phyloP scores from a whole-genome alignment of 2,797 vertebrate species.

The Rhodeus uyekii region DNA sequence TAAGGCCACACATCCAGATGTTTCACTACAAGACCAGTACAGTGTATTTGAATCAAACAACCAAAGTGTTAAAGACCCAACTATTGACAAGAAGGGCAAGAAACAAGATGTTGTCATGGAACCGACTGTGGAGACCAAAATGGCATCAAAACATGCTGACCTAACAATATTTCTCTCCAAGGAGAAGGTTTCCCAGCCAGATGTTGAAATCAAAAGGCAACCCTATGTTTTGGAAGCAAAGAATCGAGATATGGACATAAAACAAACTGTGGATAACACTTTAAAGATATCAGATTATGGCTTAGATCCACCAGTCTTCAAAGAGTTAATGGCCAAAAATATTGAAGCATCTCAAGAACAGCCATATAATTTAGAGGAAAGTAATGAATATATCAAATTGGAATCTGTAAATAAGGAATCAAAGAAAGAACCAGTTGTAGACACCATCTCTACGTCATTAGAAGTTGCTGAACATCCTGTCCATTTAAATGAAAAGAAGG shows the following conservation, averaged over 20 bases:
- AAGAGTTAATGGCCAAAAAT: not conserved
- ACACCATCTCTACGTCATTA: not conserved
- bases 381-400: not conserved
- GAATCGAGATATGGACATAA: not conserved
- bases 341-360: not conserved
- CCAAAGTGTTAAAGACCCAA: not conserved
- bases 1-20: constrained; percentile 14
- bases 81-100: constrained; percentile 1
- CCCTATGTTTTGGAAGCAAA: not conserved
- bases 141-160: not conserved
- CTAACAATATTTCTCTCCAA: not conserved
- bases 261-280: not conserved
- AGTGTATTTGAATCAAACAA: constrained; percentile 4
- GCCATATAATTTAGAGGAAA: not conserved
- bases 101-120: not conserved
- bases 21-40: constrained; percentile 13
- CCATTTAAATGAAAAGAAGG: constrained; percentile 25
- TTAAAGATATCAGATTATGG: constrained; percentile 8
- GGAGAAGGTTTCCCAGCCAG: constrained; percentile 3
- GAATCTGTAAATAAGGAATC: not conserved
- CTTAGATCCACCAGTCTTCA: not conserved
- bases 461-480: not conserved
- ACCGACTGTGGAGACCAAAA: not conserved
- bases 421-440: not conserved
- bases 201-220: constrained; percentile 4